Percentiles rank a stretch among this genome's conserved stretches.
Conservation (phyloP, 1,140 invertebrate genomes). For the Ceratina australensis region DNA sequence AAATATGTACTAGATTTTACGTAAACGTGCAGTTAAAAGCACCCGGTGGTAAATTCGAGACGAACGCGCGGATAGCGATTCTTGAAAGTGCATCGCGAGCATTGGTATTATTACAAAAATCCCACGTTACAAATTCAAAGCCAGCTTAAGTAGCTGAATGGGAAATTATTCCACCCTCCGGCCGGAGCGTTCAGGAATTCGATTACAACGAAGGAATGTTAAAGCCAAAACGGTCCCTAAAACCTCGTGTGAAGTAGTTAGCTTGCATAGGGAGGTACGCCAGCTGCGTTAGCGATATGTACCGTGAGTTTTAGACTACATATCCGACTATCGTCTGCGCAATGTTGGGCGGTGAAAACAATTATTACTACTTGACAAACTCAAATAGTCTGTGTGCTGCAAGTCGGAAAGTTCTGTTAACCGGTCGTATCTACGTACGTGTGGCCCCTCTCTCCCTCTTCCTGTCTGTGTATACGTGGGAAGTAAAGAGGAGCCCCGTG, state of each 20-base stretch:
- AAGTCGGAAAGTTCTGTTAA: background rate
- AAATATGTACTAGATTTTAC: too few species aligned
- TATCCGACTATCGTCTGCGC: background rate
- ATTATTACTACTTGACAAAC: slow-evolving; percentile 63
- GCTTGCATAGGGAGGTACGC: background rate
- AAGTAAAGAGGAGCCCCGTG: background rate
- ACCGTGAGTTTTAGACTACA: background rate
- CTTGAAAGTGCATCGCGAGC: too few species aligned
- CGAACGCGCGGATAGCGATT: too few species aligned
- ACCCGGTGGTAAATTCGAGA: too few species aligned
- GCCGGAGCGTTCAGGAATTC: background rate
- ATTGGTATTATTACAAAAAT: too few species aligned
- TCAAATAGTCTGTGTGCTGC: slow-evolving; percentile 37
- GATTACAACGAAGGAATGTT: background rate
- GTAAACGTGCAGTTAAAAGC: too few species aligned
- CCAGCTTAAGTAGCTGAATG: too few species aligned
- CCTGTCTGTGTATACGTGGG: background rate
- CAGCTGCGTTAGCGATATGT: slow-evolving; percentile 4
- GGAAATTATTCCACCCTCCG: too few species aligned
- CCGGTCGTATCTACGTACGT: background rate
- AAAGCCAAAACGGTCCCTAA: background rate
- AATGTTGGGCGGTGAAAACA: slow-evolving; percentile 31
- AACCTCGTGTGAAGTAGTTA: background rate
- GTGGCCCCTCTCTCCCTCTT: too few species aligned
- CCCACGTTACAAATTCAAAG: too few species aligned